Conservation (phyloP, 2,797 vertebrate species). For the Rallus crepitans region DNA sequence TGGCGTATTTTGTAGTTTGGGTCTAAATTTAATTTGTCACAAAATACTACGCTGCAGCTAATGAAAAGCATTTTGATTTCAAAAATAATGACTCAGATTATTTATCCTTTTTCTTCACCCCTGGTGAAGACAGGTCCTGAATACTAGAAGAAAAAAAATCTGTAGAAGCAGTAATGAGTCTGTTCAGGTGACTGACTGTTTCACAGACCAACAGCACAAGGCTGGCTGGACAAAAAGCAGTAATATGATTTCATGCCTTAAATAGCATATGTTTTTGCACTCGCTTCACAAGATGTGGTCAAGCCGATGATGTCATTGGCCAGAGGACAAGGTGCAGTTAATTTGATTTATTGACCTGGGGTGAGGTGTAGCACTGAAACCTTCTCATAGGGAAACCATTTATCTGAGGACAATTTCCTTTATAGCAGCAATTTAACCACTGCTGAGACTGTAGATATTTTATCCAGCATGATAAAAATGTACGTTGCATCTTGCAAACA, state of each 20-base stretch:
- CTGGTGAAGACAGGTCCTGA: constrained; percentile 31
- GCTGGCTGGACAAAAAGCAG: constrained; percentile 70
- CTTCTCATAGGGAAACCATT: constrained; percentile 83
- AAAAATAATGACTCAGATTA: constrained; percentile 15
- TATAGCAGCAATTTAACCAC: constrained; percentile 82
- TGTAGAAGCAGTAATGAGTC: constrained; percentile 42
- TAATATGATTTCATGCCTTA: constrained; percentile 78
- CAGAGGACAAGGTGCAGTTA: constrained; percentile 84
- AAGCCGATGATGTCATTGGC: constrained; percentile 82
- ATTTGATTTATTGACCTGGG: constrained; percentile 84
- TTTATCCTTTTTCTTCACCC: constrained; percentile 41
- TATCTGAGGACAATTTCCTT: constrained; percentile 83
- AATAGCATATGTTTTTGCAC: constrained; percentile 79
- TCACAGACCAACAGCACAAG: constrained; percentile 57
- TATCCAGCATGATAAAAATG: constrained; percentile 76
- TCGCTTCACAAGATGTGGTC: constrained; percentile 78
- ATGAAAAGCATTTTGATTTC: constrained; percentile 62
- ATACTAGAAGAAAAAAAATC: background rate
- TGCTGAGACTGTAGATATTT: constrained; percentile 77
- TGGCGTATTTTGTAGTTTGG: background rate
- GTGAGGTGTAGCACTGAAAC: constrained; percentile 80
- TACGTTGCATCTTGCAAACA: constrained; percentile 68
- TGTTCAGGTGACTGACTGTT: constrained; percentile 69
- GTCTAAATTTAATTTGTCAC: constrained; percentile 64
- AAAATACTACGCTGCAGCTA: constrained; percentile 41